A percentile compares a stretch with the other conserved stretches of the same genome.
phyloP scores from a whole-genome alignment of 2,888 invertebrate genomes.

The Oxycera nigricornis region DNA sequence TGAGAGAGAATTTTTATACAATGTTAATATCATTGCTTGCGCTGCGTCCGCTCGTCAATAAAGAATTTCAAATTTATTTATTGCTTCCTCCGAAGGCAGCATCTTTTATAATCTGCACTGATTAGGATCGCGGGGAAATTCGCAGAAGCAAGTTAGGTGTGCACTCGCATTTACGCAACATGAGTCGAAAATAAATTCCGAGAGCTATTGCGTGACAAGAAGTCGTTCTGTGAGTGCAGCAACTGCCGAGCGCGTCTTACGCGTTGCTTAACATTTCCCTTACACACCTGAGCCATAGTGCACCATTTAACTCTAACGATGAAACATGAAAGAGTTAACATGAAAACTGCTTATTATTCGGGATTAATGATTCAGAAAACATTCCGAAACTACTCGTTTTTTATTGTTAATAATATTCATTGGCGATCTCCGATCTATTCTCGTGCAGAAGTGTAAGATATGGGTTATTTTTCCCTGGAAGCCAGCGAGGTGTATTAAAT shows the following conservation, averaged over 20 bases:
- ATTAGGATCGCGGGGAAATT: background rate
- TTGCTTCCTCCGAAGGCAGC: background rate
- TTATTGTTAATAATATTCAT: background rate
- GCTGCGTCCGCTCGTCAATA: background rate
- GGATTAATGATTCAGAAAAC: background rate
- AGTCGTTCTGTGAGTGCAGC: background rate
- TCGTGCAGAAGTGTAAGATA: no score
- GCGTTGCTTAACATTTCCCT: constrained; percentile 9
- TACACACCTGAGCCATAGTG: background rate
- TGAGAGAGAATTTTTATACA: background rate
- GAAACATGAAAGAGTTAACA: constrained; percentile 13
- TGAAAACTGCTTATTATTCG: background rate
- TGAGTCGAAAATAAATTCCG: background rate
- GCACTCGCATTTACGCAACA: background rate
- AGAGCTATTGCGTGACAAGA: background rate
- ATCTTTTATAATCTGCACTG: background rate
- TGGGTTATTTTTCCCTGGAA: no score
- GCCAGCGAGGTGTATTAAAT: no score
- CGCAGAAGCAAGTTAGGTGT: background rate
- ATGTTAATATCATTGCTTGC: background rate
- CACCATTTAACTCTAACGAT: background rate
- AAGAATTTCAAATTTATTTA: background rate
- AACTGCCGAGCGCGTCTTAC: background rate
- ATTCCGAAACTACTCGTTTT: background rate
- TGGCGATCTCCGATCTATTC: no score